Evolutionary conservation across 2,888 invertebrate species (phyloP).

Genomic region (Eubasilissa splendida): DNA sequence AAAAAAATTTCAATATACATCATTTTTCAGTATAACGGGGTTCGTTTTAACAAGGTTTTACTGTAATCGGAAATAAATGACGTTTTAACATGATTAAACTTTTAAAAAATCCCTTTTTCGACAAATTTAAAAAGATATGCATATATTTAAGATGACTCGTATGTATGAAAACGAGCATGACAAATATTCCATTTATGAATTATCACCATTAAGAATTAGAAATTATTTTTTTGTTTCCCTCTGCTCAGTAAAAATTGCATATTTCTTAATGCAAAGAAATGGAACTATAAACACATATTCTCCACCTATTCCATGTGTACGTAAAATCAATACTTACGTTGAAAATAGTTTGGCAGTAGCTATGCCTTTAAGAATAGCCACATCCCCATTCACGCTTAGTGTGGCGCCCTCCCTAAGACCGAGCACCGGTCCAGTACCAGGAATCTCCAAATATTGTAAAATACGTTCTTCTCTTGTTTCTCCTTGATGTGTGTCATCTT

Average conservation of each 20-base stretch:
- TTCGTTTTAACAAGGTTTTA: too few species aligned
- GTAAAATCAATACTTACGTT: slow-evolving; percentile 69
- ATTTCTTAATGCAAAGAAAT: too few species aligned
- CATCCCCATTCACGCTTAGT: slow-evolving; percentile 74
- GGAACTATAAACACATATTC: background rate
- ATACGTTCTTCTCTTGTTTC: slow-evolving; percentile 86
- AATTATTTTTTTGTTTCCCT: too few species aligned
- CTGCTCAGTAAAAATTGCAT: too few species aligned
- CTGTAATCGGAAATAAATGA: too few species aligned
- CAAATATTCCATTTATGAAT: background rate
- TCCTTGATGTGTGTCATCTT: slow-evolving; percentile 79
- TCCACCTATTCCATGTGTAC: background rate
- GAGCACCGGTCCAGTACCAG: slow-evolving; percentile 75
- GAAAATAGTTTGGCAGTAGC: slow-evolving; percentile 77
- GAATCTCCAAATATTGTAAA: slow-evolving; percentile 77
- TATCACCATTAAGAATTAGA: too few species aligned
- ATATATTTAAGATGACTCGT: background rate
- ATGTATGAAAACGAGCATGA: background rate
- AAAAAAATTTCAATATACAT: too few species aligned
- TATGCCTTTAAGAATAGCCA: slow-evolving; percentile 75
- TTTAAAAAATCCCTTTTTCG: too few species aligned
- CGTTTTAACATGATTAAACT: too few species aligned
- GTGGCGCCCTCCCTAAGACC: slow-evolving; percentile 83
- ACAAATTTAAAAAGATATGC: too few species aligned
- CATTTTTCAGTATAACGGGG: too few species aligned